Evolutionary conservation across 2,797 vertebrate species (phyloP), one percentile per base, ranked within the genome.

Genomic region (Poeciliopsis presidionis): DNA sequence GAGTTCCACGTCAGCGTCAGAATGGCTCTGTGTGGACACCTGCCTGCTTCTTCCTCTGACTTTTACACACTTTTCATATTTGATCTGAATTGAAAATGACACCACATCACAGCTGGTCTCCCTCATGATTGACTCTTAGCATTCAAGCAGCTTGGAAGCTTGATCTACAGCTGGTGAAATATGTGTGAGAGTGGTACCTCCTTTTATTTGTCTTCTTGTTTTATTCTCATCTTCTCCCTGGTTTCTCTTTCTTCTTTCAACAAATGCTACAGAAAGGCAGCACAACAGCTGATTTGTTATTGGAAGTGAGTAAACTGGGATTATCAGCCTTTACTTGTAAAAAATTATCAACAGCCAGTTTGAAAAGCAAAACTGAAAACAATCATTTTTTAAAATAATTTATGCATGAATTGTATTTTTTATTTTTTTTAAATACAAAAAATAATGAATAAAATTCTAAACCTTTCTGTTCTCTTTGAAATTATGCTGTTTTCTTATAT

Each of bases 1-100:
- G 39, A 84, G 81, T 67, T 67, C 70, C 75, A 59, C 63, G 49
- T 81, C 79, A 78, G 81, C 51, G 39, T 81, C 79, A 78, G 81
- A 82, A 57, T 73, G 47, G 57, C 3, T 0, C 13, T 18, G n/a
- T 0, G 41, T 70, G 49, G 13, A 39, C 43, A 59, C 36, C 65
- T 69, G 67, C 25, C n/a, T 22, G 28, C 73, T 33, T 53, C 49
- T 76, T n/a, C 36, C 71, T 36, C 25, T 74, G 59, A 79, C 70
- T 67, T 43, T 41, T 65, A 65, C 18, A 39, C 22, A 11, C 18
- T 11, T 45, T 28, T 45, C 18, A 33, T 63, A 25, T 49, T 53
- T 51, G 8, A 53, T 55, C 57, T 61, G 12, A 74, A 65, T 25
- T 6, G 3, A 65, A 36, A 36, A 61, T 46, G 18, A 80, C 25